phyloP scores from a whole-genome alignment of 2,888 invertebrate genomes.

The Deilephila porcellus region DNA sequence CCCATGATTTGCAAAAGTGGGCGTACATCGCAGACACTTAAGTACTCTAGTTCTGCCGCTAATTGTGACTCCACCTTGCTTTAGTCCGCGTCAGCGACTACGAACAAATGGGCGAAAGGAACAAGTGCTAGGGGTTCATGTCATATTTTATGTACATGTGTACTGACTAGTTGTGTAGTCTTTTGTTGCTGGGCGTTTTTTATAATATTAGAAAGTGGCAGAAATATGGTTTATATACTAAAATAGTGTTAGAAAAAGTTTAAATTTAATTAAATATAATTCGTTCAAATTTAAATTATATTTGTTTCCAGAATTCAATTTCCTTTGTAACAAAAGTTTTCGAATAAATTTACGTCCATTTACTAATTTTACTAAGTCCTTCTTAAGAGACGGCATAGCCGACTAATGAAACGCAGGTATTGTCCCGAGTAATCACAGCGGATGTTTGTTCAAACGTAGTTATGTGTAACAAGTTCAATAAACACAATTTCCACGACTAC shows the following conservation, averaged over 20 bases:
- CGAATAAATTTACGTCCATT: conserved; percentile 2
- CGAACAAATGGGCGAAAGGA: conserved; percentile 51
- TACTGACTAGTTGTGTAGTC: conserved; percentile 29
- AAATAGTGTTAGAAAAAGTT: no score
- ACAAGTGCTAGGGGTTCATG: conserved; percentile 51
- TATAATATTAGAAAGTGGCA: background rate
- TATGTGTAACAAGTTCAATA: conserved; percentile 19
- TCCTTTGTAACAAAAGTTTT: background rate
- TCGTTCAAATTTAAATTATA: background rate
- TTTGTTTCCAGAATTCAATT: background rate
- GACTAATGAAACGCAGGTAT: conserved; percentile 21
- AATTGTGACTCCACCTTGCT: conserved; percentile 68
- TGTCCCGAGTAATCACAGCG: conserved; percentile 20
- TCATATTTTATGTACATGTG: conserved; percentile 42
- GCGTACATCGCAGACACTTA: conserved; percentile 62
- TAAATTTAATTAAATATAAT: background rate
- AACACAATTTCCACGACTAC: background rate
- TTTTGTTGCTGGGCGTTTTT: background rate
- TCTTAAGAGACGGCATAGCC: background rate
- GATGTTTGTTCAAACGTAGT: conserved; percentile 20
- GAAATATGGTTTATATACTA: no score
- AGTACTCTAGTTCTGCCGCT: conserved; percentile 61
- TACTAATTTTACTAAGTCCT: conserved; percentile 17
- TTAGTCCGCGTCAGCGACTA: conserved; percentile 50
- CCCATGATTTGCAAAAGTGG: conserved; percentile 54